Percentiles rank a stretch among this genome's conserved stretches.
Conservation (phyloP, 2,888 invertebrate genomes). For the Polymixis flavicincta region DNA sequence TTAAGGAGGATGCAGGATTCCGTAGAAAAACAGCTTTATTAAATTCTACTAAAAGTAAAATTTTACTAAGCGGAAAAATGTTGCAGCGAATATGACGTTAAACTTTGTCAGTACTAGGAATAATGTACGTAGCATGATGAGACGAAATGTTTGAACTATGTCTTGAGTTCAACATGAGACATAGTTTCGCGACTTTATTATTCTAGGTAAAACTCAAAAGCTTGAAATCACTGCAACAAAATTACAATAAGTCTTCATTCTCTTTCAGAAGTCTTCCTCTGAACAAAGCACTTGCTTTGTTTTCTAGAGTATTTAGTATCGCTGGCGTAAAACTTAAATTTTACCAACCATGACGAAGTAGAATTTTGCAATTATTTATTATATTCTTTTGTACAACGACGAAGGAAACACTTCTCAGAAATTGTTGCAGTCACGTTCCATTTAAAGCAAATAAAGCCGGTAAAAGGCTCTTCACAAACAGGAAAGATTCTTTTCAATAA, state of each 20-base stretch:
- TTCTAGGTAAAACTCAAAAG: background rate
- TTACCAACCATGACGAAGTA: background rate
- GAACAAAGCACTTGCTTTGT: background rate
- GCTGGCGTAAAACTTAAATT: slow-evolving; percentile 2
- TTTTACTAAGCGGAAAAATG: background rate
- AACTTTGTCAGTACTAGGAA: background rate
- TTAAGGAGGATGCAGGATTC: background rate
- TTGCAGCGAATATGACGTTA: background rate
- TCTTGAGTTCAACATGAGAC: background rate
- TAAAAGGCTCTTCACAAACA: background rate
- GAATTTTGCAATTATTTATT: background rate
- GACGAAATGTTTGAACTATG: background rate
- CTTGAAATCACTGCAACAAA: background rate
- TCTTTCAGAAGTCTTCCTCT: background rate
- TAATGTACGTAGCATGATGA: background rate
- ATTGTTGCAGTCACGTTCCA: background rate
- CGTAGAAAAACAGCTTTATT: background rate
- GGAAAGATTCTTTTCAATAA: background rate
- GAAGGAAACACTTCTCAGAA: background rate
- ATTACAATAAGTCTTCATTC: slow-evolving; percentile 11
- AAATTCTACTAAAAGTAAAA: background rate
- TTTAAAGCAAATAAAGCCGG: background rate
- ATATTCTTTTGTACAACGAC: background rate
- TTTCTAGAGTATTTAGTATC: slow-evolving; percentile 6
- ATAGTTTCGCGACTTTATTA: background rate